Evolutionary conservation across 2,797 vertebrate species (phyloP), one percentile per base, ranked within the genome.

Genomic region (Chlorospingus semifuscus): DNA sequence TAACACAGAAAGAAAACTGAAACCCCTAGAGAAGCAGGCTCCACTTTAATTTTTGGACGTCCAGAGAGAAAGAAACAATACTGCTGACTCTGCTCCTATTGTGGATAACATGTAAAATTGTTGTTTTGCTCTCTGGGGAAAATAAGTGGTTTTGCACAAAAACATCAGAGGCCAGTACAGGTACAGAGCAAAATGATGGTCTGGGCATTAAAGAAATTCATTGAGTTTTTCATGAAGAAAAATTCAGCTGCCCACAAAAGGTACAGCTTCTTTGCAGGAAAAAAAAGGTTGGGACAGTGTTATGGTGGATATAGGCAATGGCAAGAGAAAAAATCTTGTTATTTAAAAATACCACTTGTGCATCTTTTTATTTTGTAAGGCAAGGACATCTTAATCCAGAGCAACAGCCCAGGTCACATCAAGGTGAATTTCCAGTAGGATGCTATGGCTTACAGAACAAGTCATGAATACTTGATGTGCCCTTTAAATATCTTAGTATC

Each of bases 401-500:
- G 42, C 78, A 91, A 93, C 32, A 94, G 88, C n/a, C 27, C 36
- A 88, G 77, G 89, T 91, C 72, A 89, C 53, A 96, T 87, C 83
- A 93, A 93, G 90, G 61, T 81, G 71, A 95, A 83, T 91, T 90
- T 95, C 64, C 65, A 86, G 72, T 55, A 86, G 85, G 80, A 89
- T 64, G 85, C 79, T 74, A 77, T 4, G 15, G 29, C 82, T 94
- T 89, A 92, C 78, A 87, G 91, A 96, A 88, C 30, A 74, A 85
- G 84, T 60, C 8, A 96, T 94, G 90, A 94, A 97, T 94, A 93
- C 93, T 96, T 97, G 60, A 95, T 92, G 56, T 71, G 60, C 63
- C 88, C 90, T 96, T 96, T 95, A 96, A 96, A 87, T 95, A 96
- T 87, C 84, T 96, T 64, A 57, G 74, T 57, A 83, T 75, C 36